These are phyloP conservation scores for Calyptomena viridis DNA, from an alignment of 2,113 vertebrate genomes.

Conservation along the genomic window DNA sequence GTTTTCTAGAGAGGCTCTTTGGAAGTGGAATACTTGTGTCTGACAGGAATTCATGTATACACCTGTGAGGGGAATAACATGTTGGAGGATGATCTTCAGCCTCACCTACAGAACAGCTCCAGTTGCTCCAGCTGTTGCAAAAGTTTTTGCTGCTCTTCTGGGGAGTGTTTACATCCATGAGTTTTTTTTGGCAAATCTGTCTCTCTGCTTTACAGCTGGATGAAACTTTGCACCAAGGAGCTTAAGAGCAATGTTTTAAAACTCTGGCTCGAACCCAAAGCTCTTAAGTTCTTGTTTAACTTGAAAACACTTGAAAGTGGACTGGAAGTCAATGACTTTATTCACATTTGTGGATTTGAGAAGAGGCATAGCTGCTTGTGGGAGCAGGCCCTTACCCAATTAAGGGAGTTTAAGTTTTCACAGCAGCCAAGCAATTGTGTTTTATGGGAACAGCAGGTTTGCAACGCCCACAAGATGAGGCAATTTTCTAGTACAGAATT, in stretches of 20 bases:
- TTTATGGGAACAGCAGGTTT: slow-evolving; percentile 3
- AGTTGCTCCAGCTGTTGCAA: neutral
- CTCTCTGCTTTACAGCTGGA: neutral
- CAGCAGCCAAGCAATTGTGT: neutral
- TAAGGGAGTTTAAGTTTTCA: neutral
- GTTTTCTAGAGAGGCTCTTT: neutral
- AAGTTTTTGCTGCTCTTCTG: neutral
- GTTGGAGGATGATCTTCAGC: neutral
- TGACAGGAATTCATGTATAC: accelerated
- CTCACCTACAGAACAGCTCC: neutral
- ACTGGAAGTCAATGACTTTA: neutral
- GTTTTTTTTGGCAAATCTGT: neutral
- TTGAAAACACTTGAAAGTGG: neutral
- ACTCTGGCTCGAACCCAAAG: neutral
- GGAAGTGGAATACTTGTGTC: neutral
- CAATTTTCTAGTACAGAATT: slow-evolving; percentile 14
- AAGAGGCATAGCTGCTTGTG: neutral
- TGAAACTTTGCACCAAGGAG: neutral
- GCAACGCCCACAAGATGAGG: neutral
- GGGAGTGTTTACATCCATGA: neutral
- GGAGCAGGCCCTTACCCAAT: neutral
- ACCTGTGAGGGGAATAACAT: neutral
- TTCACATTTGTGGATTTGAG: neutral
- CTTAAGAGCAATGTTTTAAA: neutral
- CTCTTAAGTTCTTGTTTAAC: neutral